Base-by-base conservation (phyloP, 1,140 invertebrate genomes). In the Sesamia nonagrioides region DNA sequence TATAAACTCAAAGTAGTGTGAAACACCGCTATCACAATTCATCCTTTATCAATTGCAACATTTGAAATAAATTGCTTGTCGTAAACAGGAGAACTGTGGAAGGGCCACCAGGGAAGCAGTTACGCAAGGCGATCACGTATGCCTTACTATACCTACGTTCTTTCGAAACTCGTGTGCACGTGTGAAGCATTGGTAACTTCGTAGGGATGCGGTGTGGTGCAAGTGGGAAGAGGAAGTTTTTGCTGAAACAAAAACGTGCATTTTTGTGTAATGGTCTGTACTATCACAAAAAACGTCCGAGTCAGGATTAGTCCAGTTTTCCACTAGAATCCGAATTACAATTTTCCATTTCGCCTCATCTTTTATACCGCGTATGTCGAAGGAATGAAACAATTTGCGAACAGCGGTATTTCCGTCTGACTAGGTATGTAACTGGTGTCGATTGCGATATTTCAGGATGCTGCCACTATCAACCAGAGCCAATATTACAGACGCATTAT, bases 61-160 rank as follows among this genome's bases (percentile, higher is more conserved):
- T 40, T 40, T 63, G 27, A 33, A 69, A 69, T 69, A 69, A 69
- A 69, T 69, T 48, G 66, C 40, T 48, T 69, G 66, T 69, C 42
- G 66, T 48, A 69, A 48, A 69, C 40, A 48, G 66, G 33, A 48
- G 66, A 69, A 42, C 8, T 9, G 61, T 1, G 17, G 18, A 66
- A 37, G 17, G 17, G 42, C 15, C 50, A 69, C 66, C 66, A 69
- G 66, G 66, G 40, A 48, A 45, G 42, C 66, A 69, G 66, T 69
- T 71, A 52, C 17, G 52, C 52, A 58, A 13, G 37, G 71, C 17
- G 33, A 54, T 74, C 71, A 74, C 71, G 71, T 74, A 58, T 17
- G 52, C 54, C 71, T 74, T 74, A 74, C 71, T 58, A 60, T 60
- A 74, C 71, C 54, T 74, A 74, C 71, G 71, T 74, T 74, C 71